Percentiles rank a stretch among this genome's conserved stretches.
phyloP scores from a whole-genome alignment of 2,888 invertebrate species.

The Agonopterix arenella region DNA sequence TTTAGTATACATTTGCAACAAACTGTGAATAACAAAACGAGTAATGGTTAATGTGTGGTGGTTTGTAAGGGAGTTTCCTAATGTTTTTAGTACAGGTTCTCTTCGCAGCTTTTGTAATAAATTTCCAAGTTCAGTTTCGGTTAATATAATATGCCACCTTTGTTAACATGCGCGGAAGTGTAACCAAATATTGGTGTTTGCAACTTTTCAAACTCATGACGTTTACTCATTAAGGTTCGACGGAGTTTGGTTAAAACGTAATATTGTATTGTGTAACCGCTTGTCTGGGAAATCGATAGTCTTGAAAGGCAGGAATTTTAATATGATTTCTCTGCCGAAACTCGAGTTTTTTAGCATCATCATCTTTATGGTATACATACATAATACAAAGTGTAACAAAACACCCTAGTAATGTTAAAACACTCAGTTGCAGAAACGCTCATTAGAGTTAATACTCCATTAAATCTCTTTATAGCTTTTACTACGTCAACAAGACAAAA shows the following conservation, averaged over 20 bases:
- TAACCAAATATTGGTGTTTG: slow-evolving; percentile 57
- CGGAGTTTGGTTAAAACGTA: slow-evolving; percentile 1
- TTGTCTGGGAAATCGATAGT: background rate
- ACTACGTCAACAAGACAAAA: too few species aligned
- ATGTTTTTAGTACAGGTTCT: background rate
- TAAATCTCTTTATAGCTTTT: too few species aligned
- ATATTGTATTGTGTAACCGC: too few species aligned
- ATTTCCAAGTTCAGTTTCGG: slow-evolving; percentile 52
- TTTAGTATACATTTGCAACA: background rate
- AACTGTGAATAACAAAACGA: background rate
- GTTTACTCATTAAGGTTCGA: slow-evolving; percentile 35
- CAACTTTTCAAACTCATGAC: slow-evolving; percentile 32
- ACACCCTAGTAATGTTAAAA: too few species aligned
- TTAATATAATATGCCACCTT: slow-evolving; percentile 59
- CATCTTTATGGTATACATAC: too few species aligned
- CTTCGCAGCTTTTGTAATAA: slow-evolving; percentile 46
- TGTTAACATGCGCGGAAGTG: slow-evolving; percentile 45
- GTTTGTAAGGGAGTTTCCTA: background rate
- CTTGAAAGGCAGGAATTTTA: too few species aligned
- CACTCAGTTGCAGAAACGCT: too few species aligned
- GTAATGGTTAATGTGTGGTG: background rate
- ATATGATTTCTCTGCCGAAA: too few species aligned
- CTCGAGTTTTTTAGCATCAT: too few species aligned
- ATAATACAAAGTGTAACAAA: too few species aligned
- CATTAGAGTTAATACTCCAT: too few species aligned